Conservation (phyloP, 1,140 invertebrate species). For the Rhagoletis zephyria region DNA sequence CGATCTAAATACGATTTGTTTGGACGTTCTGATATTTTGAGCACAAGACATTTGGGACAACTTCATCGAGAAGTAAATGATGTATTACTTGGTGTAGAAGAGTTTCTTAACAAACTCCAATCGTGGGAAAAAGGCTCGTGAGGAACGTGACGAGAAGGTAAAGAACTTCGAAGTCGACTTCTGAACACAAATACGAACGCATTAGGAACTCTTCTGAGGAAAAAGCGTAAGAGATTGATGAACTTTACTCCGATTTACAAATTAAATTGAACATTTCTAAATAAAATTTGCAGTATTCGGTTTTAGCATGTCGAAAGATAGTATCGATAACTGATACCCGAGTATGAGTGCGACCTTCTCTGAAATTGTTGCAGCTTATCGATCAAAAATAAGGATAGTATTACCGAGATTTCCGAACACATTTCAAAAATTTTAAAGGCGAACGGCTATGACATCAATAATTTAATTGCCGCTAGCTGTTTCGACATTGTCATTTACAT, state of each 20-base stretch:
- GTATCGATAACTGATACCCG: conserved; percentile 65
- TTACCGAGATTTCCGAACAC: conserved; percentile 61
- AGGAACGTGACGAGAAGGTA: conserved; percentile 79
- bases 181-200: conserved; percentile 79
- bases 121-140: conserved; percentile 63
- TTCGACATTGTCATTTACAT: neutral
- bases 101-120: too few relatives aligned
- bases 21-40: too few relatives aligned
- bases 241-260: conserved; percentile 83
- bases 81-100: too few relatives aligned
- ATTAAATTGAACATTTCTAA: conserved; percentile 80
- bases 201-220: conserved; percentile 85
- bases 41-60: too few relatives aligned
- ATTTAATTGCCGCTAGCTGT: conserved; percentile 8
- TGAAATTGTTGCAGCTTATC: conserved; percentile 71
- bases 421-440: conserved; percentile 61
- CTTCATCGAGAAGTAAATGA: too few relatives aligned
- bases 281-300: conserved; percentile 61
- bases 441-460: conserved; percentile 56
- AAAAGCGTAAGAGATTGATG: conserved; percentile 83
- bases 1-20: too few relatives aligned
- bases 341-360: conserved; percentile 76
- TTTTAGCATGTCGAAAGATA: conserved; percentile 56
- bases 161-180: conserved; percentile 84
- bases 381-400: conserved; percentile 58